Percentiles rank a stretch among this genome's conserved stretches.
Conservation (phyloP, 37 sponge, comb jelly and placozoan genomes). For the Geodia barretti region DNA sequence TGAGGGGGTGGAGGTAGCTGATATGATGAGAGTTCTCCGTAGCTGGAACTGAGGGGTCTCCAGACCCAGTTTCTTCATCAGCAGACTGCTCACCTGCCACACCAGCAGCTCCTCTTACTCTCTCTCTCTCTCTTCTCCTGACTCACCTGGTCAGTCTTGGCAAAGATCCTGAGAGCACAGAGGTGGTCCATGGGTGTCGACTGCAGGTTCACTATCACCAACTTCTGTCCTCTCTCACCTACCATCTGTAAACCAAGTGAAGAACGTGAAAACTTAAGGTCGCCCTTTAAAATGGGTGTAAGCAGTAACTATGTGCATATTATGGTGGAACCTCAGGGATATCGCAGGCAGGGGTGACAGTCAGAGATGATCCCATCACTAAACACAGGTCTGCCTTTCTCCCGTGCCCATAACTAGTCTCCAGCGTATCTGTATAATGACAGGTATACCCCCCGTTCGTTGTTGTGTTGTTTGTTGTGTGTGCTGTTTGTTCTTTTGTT, state of each 20-base stretch:
- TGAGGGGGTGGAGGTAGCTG: not conserved
- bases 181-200: slow-evolving; percentile 57
- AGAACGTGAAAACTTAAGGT: not conserved
- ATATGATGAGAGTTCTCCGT: slow-evolving; percentile 1
- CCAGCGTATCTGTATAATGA: slow-evolving; percentile 44
- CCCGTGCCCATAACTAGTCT: slow-evolving; percentile 65
- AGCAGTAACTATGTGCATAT: not conserved
- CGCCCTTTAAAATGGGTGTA: not conserved
- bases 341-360: slow-evolving; percentile 77
- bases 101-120: too few relatives aligned
- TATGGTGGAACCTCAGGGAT: slow-evolving; percentile 63
- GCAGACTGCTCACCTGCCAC: slow-evolving; percentile 10
- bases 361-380: slow-evolving; percentile 78
- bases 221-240: not conserved
- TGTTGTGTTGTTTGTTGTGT: too few relatives aligned
- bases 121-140: too few relatives aligned
- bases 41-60: slow-evolving; percentile 64
- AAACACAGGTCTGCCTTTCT: slow-evolving; percentile 66
- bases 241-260: slow-evolving; percentile 5
- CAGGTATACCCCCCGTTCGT: too few relatives aligned
- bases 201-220: slow-evolving; percentile 85
- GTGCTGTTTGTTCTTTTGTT: too few relatives aligned
- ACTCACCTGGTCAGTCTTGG: slow-evolving; percentile 69
- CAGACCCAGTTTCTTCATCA: slow-evolving; percentile 61
- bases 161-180: slow-evolving; percentile 62